Conservation (phyloP, 2,797 vertebrate species). For the Amphiprion clarkii region DNA sequence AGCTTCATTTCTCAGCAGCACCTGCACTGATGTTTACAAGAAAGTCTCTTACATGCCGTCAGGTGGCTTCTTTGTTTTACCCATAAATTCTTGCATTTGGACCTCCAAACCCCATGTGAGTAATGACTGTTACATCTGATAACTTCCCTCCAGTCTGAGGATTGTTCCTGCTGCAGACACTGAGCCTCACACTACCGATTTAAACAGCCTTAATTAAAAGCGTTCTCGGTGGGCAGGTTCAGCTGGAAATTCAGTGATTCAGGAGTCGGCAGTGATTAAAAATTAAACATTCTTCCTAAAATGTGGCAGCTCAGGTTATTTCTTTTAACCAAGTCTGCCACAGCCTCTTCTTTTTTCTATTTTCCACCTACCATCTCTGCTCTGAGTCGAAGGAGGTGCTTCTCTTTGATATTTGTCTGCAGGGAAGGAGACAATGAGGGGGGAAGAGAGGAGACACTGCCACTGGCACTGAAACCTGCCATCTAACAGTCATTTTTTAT, state of each 20-base stretch:
- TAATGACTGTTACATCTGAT: slow-evolving; percentile 25
- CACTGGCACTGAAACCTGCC: too few species aligned
- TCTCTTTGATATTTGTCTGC: slow-evolving; percentile 17
- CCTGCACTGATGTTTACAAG: slow-evolving; percentile 26
- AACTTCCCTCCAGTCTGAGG: neutral
- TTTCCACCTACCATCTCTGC: slow-evolving; percentile 16
- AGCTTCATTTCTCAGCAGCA: slow-evolving; percentile 26
- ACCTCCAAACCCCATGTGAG: slow-evolving; percentile 11
- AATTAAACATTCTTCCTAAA: slow-evolving; percentile 28
- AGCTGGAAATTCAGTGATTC: neutral
- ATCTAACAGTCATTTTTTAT: slow-evolving; percentile 1
- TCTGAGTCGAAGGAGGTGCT: neutral
- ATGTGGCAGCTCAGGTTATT: slow-evolving; percentile 17
- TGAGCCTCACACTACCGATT: neutral
- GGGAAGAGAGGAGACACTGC: neutral
- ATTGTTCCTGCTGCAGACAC: neutral
- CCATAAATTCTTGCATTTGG: slow-evolving; percentile 13
- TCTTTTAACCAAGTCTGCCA: slow-evolving; percentile 18
- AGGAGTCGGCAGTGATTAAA: slow-evolving; percentile 18
- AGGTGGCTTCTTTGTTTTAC: slow-evolving; percentile 23
- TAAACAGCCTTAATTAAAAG: slow-evolving; percentile 13
- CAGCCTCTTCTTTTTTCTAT: neutral
- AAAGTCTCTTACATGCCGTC: slow-evolving; percentile 32
- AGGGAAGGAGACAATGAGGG: slow-evolving; percentile 29
- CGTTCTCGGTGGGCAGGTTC: slow-evolving; percentile 4